Evolutionary conservation across 2,888 invertebrate genomes (phyloP).

Genomic region (Pilophorus perplexus): DNA sequence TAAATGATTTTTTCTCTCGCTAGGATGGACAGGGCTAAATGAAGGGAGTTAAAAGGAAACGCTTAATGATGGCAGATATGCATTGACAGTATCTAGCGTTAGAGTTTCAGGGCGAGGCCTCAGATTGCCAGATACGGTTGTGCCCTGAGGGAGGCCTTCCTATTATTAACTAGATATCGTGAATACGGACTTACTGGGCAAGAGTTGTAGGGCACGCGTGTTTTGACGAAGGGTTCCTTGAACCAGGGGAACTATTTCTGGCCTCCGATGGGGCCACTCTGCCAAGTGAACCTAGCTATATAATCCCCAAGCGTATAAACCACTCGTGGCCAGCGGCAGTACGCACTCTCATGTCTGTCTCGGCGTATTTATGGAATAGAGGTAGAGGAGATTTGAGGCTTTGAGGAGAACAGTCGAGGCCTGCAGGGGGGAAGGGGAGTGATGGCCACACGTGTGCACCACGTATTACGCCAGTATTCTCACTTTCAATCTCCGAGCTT

Average conservation of each 20-base stretch:
- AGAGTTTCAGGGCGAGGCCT: constrained; percentile 10
- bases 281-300: constrained; percentile 35
- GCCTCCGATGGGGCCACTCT: constrained; percentile 17
- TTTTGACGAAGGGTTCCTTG: constrained; percentile 38
- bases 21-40: no score
- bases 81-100: no score
- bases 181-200: constrained; percentile 25
- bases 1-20: no score
- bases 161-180: constrained; percentile 30
- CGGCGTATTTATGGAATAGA: constrained; percentile 26
- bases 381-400: constrained; percentile 1
- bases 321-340: constrained; percentile 31
- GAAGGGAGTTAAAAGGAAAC: no score
- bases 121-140: constrained; percentile 18
- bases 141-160: constrained; percentile 25
- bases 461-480: constrained; percentile 20
- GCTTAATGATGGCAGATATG: no score
- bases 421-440: background rate
- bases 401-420: background rate
- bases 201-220: constrained; percentile 35
- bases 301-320: constrained; percentile 28
- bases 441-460: constrained; percentile 26
- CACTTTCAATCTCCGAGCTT: constrained; percentile 18
- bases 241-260: constrained; percentile 28
- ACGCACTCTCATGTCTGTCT: constrained; percentile 29